Evolutionary conservation across 2,797 vertebrate species (phyloP).

Genomic region (Xerus rutilus): DNA sequence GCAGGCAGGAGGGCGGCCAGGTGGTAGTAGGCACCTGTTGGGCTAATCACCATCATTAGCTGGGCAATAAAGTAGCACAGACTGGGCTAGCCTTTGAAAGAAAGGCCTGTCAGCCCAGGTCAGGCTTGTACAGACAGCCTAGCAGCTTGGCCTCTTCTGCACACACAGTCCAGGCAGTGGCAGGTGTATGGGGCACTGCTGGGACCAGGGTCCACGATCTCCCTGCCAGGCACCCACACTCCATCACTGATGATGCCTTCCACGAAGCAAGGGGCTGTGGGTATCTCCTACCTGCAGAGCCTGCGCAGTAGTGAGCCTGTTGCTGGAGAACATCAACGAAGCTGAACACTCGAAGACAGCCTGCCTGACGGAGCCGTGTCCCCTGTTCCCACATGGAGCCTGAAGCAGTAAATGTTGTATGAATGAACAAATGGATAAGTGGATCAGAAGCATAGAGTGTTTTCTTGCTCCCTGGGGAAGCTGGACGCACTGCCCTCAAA

Average conservation of each 20-base stretch:
- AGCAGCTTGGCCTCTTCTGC: neutral
- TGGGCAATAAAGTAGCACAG: slow-evolving; percentile 86
- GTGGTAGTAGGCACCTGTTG: slow-evolving; percentile 82
- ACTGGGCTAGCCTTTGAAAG: slow-evolving; percentile 86
- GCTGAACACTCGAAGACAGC: neutral
- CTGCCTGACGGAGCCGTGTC: neutral
- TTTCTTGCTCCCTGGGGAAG: neutral
- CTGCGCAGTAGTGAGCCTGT: neutral
- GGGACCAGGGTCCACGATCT: neutral
- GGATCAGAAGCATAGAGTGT: neutral
- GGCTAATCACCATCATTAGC: slow-evolving; percentile 89
- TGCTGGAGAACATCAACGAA: neutral
- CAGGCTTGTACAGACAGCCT: slow-evolving; percentile 43
- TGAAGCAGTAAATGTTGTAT: neutral
- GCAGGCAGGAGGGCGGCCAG: slow-evolving; percentile 7
- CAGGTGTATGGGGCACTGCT: slow-evolving; percentile 7
- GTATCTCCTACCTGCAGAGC: neutral
- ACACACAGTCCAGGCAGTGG: neutral
- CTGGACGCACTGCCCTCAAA: neutral
- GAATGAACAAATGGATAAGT: neutral
- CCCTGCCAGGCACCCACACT: neutral
- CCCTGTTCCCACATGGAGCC: neutral
- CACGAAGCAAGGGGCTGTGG: neutral
- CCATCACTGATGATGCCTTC: neutral
- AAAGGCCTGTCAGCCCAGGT: slow-evolving; percentile 84